Base-by-base conservation (phyloP, 2,113 vertebrate species). In the Saimiri boliviensis region DNA sequence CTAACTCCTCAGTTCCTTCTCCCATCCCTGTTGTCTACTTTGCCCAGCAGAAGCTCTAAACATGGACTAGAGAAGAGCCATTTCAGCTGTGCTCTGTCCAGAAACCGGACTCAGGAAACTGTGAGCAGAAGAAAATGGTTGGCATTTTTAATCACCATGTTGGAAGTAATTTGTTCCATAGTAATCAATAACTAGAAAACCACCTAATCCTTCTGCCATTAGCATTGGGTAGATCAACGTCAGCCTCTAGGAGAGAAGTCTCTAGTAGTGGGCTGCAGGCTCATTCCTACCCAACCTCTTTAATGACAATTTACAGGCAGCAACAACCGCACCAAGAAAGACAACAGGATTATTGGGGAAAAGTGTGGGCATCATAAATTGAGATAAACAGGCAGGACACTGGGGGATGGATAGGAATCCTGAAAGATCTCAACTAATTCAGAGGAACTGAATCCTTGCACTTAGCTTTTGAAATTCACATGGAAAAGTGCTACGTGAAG, bases 391-490 rank as follows among this genome's bases (percentile, higher is more conserved):
- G 52, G 52, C 42, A 47, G 47, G n/a, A 54, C 86, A 11, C 0
- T 0, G 19, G n/a, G 45, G 10, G 35, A 40, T 92, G 86, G n/a
- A 17, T 25, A 30, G 20, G 23, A 6, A 21, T 35, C 76, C 42
- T 54, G 76, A 42, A 63, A 87, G 77, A 45, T 40, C 42, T 94
- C 4, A 2, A 1, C 35, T 10, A 25, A 68, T 32, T 30, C 19
- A 73, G 79, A 52, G 9, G 58, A 60, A 54, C 32, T 32, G 40
- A 35, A 54, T 47, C 25, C 60, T 66, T 56, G 77, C 45, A 79
- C 52, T 79, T 45, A 45, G n/a, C n/a, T 56, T 95, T 94, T 74
- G 80, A 82, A 93, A 86, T 74, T 47, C 63, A 56, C 81, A 58
- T 52, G 47, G 56, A 40, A 49, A 66, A 3, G 5, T 25, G 25